Evolutionary conservation across 2,888 invertebrate species (phyloP).

Genomic region (Petrolisthes manimaculis): DNA sequence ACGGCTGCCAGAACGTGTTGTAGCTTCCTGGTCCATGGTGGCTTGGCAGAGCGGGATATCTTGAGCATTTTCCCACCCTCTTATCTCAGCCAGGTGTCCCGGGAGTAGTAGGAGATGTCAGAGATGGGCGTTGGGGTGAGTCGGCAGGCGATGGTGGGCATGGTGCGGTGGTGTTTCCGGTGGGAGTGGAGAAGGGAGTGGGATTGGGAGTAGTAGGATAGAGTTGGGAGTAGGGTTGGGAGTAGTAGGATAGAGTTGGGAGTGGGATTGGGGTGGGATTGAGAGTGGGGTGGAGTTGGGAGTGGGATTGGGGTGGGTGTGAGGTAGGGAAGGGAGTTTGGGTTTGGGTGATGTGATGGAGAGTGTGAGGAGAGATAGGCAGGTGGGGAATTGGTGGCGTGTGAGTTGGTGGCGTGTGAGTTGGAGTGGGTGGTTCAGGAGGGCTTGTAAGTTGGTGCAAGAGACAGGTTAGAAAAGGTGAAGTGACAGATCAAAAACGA

Average conservation of each 20-base stretch:
- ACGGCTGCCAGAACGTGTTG: conserved; percentile 33
- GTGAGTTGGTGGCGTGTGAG: neutral
- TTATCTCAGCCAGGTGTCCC: neutral
- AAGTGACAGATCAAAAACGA: neutral
- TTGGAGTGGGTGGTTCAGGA: neutral
- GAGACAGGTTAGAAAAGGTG: neutral
- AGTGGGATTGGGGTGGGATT: neutral
- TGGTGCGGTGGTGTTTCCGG: neutral
- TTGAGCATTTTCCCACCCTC: conserved; percentile 16
- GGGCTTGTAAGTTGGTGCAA: neutral
- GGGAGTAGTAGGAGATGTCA: neutral
- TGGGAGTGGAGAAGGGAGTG: neutral
- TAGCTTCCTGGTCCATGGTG: conserved; percentile 40
- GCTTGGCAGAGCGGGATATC: conserved; percentile 14
- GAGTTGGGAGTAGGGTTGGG: neutral
- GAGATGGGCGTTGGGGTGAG: neutral
- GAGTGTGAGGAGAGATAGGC: neutral
- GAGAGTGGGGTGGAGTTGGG: conserved; percentile 7
- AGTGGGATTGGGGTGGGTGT: neutral
- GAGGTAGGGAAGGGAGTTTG: neutral
- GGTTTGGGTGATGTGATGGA: neutral
- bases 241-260: neutral
- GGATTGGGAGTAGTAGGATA: neutral
- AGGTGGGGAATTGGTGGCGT: neutral
- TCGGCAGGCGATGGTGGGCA: neutral